A percentile compares a stretch with the other conserved stretches of the same genome.
Conservation (phyloP, 2,888 invertebrate species). For the Cyaniris semiargus region DNA sequence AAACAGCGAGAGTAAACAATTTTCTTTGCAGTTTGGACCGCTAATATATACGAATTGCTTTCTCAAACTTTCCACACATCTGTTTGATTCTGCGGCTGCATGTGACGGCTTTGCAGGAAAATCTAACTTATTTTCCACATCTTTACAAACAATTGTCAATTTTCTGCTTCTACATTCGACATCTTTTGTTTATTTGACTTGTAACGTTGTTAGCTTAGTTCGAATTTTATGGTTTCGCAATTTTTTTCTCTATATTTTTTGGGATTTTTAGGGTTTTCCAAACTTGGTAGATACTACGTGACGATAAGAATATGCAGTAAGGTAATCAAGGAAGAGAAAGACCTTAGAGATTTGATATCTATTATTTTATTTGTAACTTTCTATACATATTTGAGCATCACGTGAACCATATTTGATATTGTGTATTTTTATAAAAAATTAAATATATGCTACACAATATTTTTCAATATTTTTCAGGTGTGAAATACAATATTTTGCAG, state of each 20-base stretch:
- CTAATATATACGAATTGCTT: conserved; percentile 12
- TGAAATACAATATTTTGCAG: no score
- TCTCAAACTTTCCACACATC: not conserved
- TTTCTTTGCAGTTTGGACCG: conserved; percentile 3
- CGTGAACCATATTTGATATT: no score
- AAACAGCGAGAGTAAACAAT: not conserved
- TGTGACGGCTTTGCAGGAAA: not conserved
- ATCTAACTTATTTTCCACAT: not conserved
- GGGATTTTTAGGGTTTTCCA: no score
- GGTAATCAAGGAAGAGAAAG: no score
- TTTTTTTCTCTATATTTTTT: not conserved
- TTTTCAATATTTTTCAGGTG: no score
- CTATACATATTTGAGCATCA: no score
- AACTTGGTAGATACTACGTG: no score
- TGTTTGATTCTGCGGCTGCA: not conserved
- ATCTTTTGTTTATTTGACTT: not conserved
- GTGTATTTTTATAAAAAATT: no score
- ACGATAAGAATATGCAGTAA: no score
- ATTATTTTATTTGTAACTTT: no score
- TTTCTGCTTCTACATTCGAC: not conserved
- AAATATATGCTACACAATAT: no score
- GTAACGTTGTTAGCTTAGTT: not conserved
- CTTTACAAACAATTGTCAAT: conserved; percentile 4
- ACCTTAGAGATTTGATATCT: no score
- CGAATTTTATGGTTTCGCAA: not conserved